Conservation (phyloP, 2,113 vertebrate species). For the Gallinago undulata region DNA sequence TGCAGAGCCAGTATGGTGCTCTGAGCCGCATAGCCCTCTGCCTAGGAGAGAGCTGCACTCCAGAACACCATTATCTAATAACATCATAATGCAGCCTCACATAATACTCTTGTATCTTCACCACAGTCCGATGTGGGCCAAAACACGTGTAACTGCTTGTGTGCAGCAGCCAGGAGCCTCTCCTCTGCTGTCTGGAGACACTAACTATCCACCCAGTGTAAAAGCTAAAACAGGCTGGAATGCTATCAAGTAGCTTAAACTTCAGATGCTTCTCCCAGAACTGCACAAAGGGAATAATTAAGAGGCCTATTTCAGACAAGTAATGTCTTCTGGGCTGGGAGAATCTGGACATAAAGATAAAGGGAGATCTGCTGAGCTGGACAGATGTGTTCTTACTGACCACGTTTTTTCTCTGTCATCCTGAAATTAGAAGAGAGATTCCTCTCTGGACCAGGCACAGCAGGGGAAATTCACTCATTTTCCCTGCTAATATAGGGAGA, state of each 20-base stretch:
- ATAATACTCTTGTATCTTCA: background rate
- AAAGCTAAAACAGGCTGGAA: background rate
- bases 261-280: background rate
- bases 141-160: background rate
- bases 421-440: slow-evolving; percentile 15
- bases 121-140: background rate
- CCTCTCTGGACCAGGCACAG: background rate
- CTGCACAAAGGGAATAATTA: slow-evolving; percentile 34
- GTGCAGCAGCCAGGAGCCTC: background rate
- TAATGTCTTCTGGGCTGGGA: background rate
- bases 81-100: background rate
- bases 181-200: background rate
- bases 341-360: slow-evolving; percentile 29
- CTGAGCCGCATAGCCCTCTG: background rate
- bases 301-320: background rate
- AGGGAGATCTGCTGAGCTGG: background rate
- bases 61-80: background rate
- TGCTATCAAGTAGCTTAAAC: background rate
- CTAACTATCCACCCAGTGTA: background rate
- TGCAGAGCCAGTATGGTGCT: background rate
- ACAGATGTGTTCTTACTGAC: background rate
- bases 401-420: background rate
- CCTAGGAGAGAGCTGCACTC: background rate
- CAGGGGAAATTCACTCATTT: background rate
- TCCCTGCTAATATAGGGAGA: background rate